These are phyloP conservation scores for Dysdera silvatica DNA, from an alignment of 1,140 invertebrate species.

Conservation along the genomic window DNA sequence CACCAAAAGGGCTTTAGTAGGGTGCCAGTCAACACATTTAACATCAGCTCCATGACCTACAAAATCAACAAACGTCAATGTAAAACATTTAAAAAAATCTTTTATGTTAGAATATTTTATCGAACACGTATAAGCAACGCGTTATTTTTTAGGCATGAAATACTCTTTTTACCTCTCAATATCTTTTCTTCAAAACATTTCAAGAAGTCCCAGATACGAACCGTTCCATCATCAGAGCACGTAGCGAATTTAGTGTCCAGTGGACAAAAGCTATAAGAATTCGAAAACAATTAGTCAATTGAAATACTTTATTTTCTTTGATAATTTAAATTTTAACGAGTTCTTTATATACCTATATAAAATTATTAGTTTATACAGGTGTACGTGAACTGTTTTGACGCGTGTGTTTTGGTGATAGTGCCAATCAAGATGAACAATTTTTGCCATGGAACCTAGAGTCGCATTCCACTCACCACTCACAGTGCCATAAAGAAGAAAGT, in stretches of 20 bases:
- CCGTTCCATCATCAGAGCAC: constrained; percentile 97
- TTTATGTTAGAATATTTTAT: constrained; percentile 1
- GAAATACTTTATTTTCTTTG: not conserved
- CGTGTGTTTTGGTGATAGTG: too few species aligned
- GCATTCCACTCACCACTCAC: too few species aligned
- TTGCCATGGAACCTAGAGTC: too few species aligned
- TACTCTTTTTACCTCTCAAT: constrained; percentile 60
- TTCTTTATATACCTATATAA: too few species aligned
- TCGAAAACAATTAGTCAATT: not conserved
- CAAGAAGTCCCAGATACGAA: constrained; percentile 97
- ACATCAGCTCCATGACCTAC: constrained; percentile 97
- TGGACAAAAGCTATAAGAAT: constrained; percentile 83
- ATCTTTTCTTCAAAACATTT: constrained; percentile 93
- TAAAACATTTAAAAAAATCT: constrained; percentile 2
- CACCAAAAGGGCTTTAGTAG: constrained; percentile 89
- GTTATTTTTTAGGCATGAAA: not conserved
- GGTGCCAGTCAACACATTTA: constrained; percentile 99
- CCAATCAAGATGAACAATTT: too few species aligned
- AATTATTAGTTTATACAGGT: too few species aligned
- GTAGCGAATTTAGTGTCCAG: constrained; percentile 97
- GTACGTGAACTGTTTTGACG: too few species aligned
- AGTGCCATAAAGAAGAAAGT: too few species aligned
- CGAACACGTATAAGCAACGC: not conserved
- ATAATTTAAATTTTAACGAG: not conserved
- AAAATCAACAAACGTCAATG: too few species aligned